A percentile compares a stretch with the other conserved stretches of the same genome.
Evolutionary conservation across 2,797 vertebrate genomes (phyloP).

Genomic region (Loriculus beryllinus): DNA sequence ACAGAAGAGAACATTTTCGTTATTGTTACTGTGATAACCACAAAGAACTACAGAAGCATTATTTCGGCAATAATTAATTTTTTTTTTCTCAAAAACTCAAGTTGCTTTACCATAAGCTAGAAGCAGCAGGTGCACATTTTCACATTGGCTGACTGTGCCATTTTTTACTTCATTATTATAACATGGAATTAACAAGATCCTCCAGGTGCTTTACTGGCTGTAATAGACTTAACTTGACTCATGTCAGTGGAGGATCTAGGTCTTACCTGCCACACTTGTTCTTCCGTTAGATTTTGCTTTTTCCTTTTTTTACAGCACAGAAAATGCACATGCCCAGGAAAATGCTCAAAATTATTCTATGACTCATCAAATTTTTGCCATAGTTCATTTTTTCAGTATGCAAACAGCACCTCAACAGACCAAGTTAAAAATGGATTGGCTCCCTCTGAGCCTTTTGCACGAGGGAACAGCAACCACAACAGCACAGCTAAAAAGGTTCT

Average conservation of each 20-base stretch:
- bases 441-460: neutral
- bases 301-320: neutral
- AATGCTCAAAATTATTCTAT: constrained; percentile 33
- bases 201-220: neutral
- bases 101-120: neutral
- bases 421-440: neutral
- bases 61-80: neutral
- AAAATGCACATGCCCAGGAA: neutral
- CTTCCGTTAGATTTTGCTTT: constrained; percentile 32
- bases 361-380: neutral
- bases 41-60: neutral
- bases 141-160: neutral
- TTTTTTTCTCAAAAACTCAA: fast-evolving
- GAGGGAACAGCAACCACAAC: neutral
- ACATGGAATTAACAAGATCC: neutral
- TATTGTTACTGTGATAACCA: neutral
- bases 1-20: neutral
- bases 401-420: neutral
- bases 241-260: neutral
- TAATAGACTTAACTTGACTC: neutral
- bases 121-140: neutral
- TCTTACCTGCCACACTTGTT: neutral
- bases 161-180: neutral
- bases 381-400: neutral
- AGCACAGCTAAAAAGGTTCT: neutral